Evolutionary conservation across 2,113 vertebrate genomes (phyloP).

Genomic region (Dromiciops gliroides): DNA sequence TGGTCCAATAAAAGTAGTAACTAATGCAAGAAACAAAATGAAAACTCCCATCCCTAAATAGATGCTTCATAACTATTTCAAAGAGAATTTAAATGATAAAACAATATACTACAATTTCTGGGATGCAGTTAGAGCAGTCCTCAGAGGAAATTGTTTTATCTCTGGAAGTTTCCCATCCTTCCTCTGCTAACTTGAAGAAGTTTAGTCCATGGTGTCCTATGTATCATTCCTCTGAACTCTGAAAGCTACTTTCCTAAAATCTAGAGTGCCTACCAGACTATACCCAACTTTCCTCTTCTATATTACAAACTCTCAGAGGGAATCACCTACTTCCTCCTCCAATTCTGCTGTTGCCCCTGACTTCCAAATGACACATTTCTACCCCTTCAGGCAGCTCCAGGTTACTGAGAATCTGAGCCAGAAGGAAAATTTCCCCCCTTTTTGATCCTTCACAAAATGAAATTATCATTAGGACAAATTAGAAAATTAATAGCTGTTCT

Average conservation of each 20-base stretch:
- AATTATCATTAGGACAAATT: background rate
- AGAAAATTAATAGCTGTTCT: background rate
- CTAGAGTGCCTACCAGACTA: background rate
- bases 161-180: background rate
- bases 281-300: background rate
- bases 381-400: background rate
- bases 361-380: background rate
- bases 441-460: background rate
- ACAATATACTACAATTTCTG: background rate
- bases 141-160: background rate
- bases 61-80: background rate
- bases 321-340: background rate
- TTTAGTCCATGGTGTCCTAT: background rate
- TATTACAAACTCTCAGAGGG: background rate
- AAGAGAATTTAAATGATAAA: background rate
- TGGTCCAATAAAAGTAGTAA: background rate
- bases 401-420: background rate
- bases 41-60: background rate
- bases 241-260: background rate
- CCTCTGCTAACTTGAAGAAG: background rate
- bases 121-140: background rate
- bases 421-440: background rate
- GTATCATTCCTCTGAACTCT: background rate
- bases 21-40: background rate
- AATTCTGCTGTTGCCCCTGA: background rate